These are phyloP conservation scores for Atta texana DNA, from an alignment of 1,140 invertebrate genomes.

Conservation along the genomic window DNA sequence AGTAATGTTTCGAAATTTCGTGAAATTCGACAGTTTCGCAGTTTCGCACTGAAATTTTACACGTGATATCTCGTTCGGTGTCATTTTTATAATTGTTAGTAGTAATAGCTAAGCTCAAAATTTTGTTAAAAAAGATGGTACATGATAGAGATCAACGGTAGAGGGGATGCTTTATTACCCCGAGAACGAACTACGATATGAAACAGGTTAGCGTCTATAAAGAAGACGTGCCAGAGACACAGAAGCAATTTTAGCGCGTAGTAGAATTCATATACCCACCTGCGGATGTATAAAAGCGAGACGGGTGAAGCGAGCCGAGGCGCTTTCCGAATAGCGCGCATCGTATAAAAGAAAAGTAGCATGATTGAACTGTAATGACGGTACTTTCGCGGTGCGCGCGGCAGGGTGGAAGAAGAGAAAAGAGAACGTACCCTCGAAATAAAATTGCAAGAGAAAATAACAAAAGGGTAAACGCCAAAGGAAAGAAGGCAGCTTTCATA, in stretches of 20 bases:
- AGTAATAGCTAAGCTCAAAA: constrained; percentile 24
- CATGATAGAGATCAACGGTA: not conserved
- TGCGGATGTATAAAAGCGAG: constrained; percentile 79
- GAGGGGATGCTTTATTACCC: constrained; percentile 75
- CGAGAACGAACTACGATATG: constrained; percentile 80
- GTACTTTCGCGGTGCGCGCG: constrained; percentile 63
- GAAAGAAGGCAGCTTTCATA: constrained; percentile 50
- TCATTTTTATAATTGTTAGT: not conserved
- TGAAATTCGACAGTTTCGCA: not conserved
- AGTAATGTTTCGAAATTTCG: not conserved
- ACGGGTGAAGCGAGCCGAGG: constrained; percentile 66
- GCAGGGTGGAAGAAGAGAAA: constrained; percentile 3
- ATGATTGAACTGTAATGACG: constrained; percentile 83
- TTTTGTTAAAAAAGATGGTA: constrained; percentile 38
- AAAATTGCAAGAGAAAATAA: constrained; percentile 78
- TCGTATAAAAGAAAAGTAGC: constrained; percentile 80
- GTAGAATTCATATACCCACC: constrained; percentile 82
- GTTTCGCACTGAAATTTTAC: not conserved
- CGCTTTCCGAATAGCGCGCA: constrained; percentile 79
- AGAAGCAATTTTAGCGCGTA: constrained; percentile 82
- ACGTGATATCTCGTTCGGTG: not conserved
- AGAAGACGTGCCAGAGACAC: constrained; percentile 79
- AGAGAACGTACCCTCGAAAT: constrained; percentile 69
- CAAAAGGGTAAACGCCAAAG: constrained; percentile 61
- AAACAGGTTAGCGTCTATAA: constrained; percentile 82